Evolutionary conservation across 2,888 invertebrate species (phyloP).

Genomic region (Eristalis pertinax): DNA sequence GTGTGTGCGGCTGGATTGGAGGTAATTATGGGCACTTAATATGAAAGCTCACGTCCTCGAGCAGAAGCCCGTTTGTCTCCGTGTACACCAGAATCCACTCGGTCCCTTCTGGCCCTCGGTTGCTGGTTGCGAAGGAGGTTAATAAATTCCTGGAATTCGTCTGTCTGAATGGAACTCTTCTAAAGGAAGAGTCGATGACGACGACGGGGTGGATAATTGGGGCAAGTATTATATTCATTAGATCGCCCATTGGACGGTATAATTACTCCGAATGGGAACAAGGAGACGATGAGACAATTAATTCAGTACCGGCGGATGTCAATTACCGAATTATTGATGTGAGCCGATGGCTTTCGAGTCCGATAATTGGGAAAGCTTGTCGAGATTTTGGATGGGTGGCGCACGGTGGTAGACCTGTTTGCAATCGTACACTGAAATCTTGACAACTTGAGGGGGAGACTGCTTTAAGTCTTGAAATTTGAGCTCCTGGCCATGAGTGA

Average conservation of each 20-base stretch:
- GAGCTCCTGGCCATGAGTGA: no score
- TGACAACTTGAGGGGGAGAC: no score
- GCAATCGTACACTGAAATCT: no score
- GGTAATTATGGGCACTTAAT: slow-evolving; percentile 53
- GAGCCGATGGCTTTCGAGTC: neutral
- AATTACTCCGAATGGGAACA: slow-evolving; percentile 18
- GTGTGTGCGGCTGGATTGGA: neutral
- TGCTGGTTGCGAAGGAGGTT: neutral
- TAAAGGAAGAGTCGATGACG: neutral
- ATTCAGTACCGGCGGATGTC: slow-evolving; percentile 15
- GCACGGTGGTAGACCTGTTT: no score
- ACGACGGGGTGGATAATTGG: slow-evolving; percentile 32
- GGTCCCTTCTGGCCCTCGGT: neutral
- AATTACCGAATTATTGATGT: slow-evolving; percentile 32
- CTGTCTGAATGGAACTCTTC: slow-evolving; percentile 1
- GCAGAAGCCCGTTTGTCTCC: slow-evolving; percentile 24
- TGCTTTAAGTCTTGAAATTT: no score
- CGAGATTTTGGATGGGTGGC: no score
- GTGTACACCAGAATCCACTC: slow-evolving; percentile 14
- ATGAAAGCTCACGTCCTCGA: slow-evolving; percentile 34
- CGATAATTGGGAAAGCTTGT: neutral
- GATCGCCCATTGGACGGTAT: slow-evolving; percentile 2
- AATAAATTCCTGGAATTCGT: neutral
- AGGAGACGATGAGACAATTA: slow-evolving; percentile 14
- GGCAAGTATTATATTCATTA: slow-evolving; percentile 39